A percentile compares a stretch with the other conserved stretches of the same genome.
These are phyloP conservation scores for Liolophura sinensis DNA, from an alignment of 1,140 invertebrate species.

Conservation along the genomic window DNA sequence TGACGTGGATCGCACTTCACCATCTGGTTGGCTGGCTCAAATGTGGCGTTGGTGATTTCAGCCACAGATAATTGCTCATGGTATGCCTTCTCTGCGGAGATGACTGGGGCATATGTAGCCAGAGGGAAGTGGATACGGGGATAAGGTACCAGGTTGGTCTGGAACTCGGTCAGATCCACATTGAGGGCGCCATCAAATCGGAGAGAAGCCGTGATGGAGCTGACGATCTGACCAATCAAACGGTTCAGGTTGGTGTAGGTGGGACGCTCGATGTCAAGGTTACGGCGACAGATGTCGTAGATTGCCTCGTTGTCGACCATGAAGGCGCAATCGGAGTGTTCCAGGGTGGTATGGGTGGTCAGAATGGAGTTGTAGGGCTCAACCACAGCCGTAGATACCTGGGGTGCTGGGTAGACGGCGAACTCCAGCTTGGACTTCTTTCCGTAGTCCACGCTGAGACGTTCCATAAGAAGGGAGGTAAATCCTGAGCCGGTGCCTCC, in stretches of 20 bases:
- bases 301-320: slow-evolving; percentile 58
- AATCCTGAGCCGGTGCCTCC: slow-evolving; percentile 81
- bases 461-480: slow-evolving; percentile 83
- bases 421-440: slow-evolving; percentile 40
- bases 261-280: slow-evolving; percentile 72
- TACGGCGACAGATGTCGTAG: slow-evolving; percentile 62
- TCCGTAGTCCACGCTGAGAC: slow-evolving; percentile 77
- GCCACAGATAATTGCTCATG: slow-evolving; percentile 61
- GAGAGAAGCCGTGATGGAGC: slow-evolving; percentile 58
- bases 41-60: slow-evolving; percentile 73
- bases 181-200: slow-evolving; percentile 73
- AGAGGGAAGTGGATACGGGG: slow-evolving; percentile 42
- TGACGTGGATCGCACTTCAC: slow-evolving; percentile 87
- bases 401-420: slow-evolving; percentile 68
- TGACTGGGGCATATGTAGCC: slow-evolving; percentile 36
- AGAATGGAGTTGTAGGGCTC: slow-evolving; percentile 60
- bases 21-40: slow-evolving; percentile 86
- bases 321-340: slow-evolving; percentile 65
- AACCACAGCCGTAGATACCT: slow-evolving; percentile 67
- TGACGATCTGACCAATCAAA: slow-evolving; percentile 29
- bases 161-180: slow-evolving; percentile 72
- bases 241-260: slow-evolving; percentile 72
- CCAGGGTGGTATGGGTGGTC: not conserved
- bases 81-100: slow-evolving; percentile 29
- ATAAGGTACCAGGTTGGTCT: slow-evolving; percentile 66